A percentile compares a stretch with the other conserved stretches of the same genome.
phyloP scores from a whole-genome alignment of 2,797 vertebrate species.

The Lithobates pipiens region DNA sequence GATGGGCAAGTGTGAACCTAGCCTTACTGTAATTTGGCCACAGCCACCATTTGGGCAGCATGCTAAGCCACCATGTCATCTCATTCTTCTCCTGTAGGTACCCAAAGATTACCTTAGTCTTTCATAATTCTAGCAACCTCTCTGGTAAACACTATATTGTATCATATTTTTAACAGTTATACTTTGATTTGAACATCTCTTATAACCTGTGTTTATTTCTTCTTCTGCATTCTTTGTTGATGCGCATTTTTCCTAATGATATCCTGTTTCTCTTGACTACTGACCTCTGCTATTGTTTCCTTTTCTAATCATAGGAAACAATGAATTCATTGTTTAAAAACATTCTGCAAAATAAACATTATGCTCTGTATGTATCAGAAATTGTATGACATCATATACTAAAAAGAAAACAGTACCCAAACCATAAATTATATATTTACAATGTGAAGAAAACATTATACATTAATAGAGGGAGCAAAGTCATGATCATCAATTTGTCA shows the following conservation, averaged over 20 bases:
- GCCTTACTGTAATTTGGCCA: too few species aligned
- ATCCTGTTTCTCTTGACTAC: background rate
- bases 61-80: too few species aligned
- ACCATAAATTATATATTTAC: background rate
- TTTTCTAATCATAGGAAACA: slow-evolving; percentile 20
- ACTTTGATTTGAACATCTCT: too few species aligned
- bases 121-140: too few species aligned
- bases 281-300: slow-evolving; percentile 5
- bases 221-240: slow-evolving; percentile 7
- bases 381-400: background rate
- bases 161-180: too few species aligned
- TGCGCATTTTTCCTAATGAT: background rate
- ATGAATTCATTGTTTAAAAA: slow-evolving; percentile 7
- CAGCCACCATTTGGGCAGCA: too few species aligned
- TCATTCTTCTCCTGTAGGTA: too few species aligned
- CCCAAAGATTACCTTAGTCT: too few species aligned
- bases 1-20: too few species aligned
- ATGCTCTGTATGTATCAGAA: background rate
- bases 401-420: background rate
- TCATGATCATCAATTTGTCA: background rate
- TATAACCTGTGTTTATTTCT: background rate
- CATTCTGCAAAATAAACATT: background rate
- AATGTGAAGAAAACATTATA: background rate
- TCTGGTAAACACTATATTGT: too few species aligned
- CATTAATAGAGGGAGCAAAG: background rate